A percentile compares a stretch with the other conserved stretches of the same genome.
These are phyloP conservation scores for Kryphioiulus occultus DNA, from an alignment of 2,888 invertebrate genomes.

Conservation along the genomic window DNA sequence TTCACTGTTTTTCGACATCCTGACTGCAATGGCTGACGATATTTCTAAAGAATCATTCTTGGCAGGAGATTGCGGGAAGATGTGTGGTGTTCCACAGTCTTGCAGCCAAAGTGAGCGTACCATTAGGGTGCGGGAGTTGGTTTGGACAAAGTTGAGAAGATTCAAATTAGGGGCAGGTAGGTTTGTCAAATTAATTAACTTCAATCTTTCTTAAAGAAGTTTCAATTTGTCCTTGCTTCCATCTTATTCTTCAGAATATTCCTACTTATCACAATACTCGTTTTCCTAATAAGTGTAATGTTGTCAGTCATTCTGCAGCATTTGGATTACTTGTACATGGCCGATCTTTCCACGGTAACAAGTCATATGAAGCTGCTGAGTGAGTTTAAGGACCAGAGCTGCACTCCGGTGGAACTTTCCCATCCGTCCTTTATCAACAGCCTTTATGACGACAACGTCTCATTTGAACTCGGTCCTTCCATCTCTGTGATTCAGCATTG, in stretches of 20 bases:
- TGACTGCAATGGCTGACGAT: conserved; percentile 63
- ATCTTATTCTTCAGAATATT: not conserved
- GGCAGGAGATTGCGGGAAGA: conserved; percentile 58
- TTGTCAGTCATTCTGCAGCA: conserved; percentile 59
- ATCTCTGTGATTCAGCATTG: not conserved
- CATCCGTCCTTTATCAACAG: not conserved
- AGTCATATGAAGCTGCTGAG: not conserved
- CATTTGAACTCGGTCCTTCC: not conserved
- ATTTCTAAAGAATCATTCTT: conserved; percentile 61
- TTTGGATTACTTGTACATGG: conserved; percentile 59
- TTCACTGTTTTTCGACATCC: conserved; percentile 66
- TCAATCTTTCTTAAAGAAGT: too few relatives aligned
- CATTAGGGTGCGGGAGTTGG: conserved; percentile 58
- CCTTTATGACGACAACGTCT: not conserved
- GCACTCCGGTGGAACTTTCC: not conserved
- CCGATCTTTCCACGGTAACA: conserved; percentile 18
- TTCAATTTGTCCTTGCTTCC: not conserved
- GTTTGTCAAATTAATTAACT: not conserved
- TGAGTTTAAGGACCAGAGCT: not conserved
- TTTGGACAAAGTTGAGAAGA: conserved; percentile 61
- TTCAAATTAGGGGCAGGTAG: conserved; percentile 60
- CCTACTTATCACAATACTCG: too few relatives aligned
- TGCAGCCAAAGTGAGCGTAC: conserved; percentile 52
- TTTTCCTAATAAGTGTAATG: not conserved
- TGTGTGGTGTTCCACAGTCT: conserved; percentile 52